Conservation (phyloP, 2,888 invertebrate species). For the Nomada lathburiana region DNA sequence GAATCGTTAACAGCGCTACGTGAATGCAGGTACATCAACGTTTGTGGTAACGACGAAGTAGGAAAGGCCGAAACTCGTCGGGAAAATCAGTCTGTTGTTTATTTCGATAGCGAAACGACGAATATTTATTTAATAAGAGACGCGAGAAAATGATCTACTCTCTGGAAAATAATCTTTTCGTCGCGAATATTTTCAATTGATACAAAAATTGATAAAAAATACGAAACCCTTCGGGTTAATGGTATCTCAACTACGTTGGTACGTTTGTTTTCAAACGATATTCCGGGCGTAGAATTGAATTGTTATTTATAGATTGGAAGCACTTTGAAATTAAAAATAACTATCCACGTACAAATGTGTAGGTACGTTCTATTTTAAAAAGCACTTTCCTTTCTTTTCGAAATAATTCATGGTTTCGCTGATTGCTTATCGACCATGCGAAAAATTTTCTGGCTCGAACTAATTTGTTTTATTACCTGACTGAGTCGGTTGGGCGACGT, state of each 20-base stretch:
- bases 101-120: not conserved
- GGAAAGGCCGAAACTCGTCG: constrained; percentile 21
- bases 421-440: not conserved
- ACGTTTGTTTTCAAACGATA: no score
- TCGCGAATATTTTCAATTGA: not conserved
- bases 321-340: no score
- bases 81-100: constrained; percentile 9
- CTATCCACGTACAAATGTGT: no score
- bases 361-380: no score
- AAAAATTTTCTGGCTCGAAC: not conserved
- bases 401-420: not conserved
- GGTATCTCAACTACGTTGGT: not conserved
- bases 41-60: not conserved
- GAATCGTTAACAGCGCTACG: constrained; percentile 61
- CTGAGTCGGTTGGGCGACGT: not conserved
- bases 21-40: constrained; percentile 37
- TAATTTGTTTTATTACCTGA: constrained; percentile 17
- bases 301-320: not conserved
- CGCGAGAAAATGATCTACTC: not conserved
- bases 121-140: constrained; percentile 11
- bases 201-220: not conserved
- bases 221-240: not conserved
- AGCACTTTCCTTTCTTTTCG: not conserved
- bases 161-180: not conserved
- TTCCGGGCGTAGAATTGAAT: not conserved